Evolutionary conservation across 2,888 invertebrate species (phyloP), one percentile per base, ranked within the genome.

Genomic region (Leptothorax acervorum): DNA sequence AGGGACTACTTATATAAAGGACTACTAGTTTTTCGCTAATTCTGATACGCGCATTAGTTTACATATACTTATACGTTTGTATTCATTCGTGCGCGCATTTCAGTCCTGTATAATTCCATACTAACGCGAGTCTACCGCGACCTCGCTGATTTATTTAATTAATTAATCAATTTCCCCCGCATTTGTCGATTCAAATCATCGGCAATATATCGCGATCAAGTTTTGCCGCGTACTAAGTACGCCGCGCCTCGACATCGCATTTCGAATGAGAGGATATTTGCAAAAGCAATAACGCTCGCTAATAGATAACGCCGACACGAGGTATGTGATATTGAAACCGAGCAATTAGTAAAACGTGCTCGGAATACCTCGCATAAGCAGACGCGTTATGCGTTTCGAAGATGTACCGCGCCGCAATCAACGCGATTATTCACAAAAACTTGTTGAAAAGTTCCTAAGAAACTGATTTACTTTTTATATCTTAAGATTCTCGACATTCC

Each of bases 281-380:
- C 73, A 48, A 79, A 79, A 73, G 74, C 79, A 74, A 73, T 60
- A 73, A 39, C 74, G 74, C 48, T 48, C 42, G 51, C 18, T 74
- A 63, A 79, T 73, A 79, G 74, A 57, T 73, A 79, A 71, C 42
- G 35, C 18, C 35, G 48, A 6, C 35, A 45, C 55, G 73, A 53
- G 79, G 23, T 71, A 73, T 57, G 57, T 45, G 48, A 71, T 57
- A 73, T 79, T 35, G 74, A 79, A 73, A 79, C 35, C 45, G 74
- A 48, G 45, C 57, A 79, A 79, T 79, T 79, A 73, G 79, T 73
- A 73, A 79, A 79, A 60, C 60, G 74, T 60, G 73, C 57, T 18
- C 18, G 15, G 78, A 55, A 73, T 79, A 60, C n/a, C 23, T 45
- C 15, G 74, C 45, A 79, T 79, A 55, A 66, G 57, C 57, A 71